phyloP scores from a whole-genome alignment of 2,888 invertebrate genomes.

The Zele albiditarsus region DNA sequence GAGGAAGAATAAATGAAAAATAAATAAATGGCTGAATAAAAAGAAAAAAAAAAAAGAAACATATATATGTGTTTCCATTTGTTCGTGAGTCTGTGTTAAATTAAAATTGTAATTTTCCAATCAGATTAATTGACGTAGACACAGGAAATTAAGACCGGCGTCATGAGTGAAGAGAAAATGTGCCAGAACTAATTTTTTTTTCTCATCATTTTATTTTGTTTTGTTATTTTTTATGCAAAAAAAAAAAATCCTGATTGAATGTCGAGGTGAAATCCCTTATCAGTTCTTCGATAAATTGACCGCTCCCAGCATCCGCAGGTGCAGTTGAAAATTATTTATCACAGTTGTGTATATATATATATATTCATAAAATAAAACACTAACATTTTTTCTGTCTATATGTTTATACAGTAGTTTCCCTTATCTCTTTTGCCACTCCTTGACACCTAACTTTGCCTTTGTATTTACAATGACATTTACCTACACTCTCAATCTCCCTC shows the following conservation, averaged over 20 bases:
- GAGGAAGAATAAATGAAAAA: not conserved
- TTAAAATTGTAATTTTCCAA: not conserved
- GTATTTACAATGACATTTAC: constrained; percentile 14
- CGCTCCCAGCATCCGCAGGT: constrained; percentile 41
- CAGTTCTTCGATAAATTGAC: constrained; percentile 9
- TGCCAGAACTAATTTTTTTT: not conserved
- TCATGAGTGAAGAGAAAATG: not conserved
- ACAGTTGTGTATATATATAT: not conserved
- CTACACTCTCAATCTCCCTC: not conserved
- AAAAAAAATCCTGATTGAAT: not conserved
- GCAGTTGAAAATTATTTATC: constrained; percentile 14
- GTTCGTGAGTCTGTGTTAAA: not conserved
- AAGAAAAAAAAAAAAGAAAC: not conserved
- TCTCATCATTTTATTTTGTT: not conserved
- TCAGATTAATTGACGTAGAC: not conserved
- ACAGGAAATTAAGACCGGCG: constrained; percentile 35
- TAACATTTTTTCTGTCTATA: not conserved
- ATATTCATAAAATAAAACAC: constrained; percentile 18
- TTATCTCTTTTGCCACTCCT: constrained; percentile 17
- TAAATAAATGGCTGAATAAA: not conserved
- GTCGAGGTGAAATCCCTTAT: constrained; percentile 29
- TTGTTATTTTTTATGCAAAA: not conserved
- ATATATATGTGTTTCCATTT: not conserved
- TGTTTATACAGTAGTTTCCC: not conserved
- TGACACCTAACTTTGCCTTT: not conserved